Evolutionary conservation across 2,797 vertebrate species (phyloP), one percentile per base, ranked within the genome.

Genomic region (Monodelphis domestica): DNA sequence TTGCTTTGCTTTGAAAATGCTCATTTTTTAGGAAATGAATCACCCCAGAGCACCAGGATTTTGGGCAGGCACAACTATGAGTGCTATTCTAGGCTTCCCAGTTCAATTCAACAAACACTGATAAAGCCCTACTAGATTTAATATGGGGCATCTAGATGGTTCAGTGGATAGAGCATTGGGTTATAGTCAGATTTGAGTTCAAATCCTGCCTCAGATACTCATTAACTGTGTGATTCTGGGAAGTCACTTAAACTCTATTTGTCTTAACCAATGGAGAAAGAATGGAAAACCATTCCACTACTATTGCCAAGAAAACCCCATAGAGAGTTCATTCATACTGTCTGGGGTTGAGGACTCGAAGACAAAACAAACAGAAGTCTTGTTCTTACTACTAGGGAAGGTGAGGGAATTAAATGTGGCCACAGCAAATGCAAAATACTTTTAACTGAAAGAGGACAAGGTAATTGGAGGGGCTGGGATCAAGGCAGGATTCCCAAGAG

Each of bases 21-120:
- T 33, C 6, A 14, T 2, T 91, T 90, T n/a, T 90, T 6, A 45
- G 92, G 57, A 84, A 91, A 84, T 0, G 10, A 15, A 0, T 53
- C 33, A 6, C 12, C 59, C 59, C 50, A 10, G 11, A 55, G 53
- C 30, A 12, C 45, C 50, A 38, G 87, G 91, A 84, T 11, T 15
- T 0, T 0, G 5, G 95, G 95, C 92, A 84, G 54, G 88, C 92
- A 84, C 93, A 10, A 29, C 15, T 3, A 4, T 78, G 0, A 0
- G 59, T 28, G 89, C 91, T 93, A 29, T 88, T 59, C 57, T 88
- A 14, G 93, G 92, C 17, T 78, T 78, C 5, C 63, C 21, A 45
- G 17, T 24, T 78, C 63, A 78, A 45, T 38, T 78, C n/a, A 78
- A 21, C 2, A 45, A 78, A 78, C 21, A 78, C 63, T 78, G n/a